A percentile compares a stretch with the other conserved stretches of the same genome.
Conservation (phyloP, 2,113 vertebrate species). For the Sphaerodactylus townsendi region DNA sequence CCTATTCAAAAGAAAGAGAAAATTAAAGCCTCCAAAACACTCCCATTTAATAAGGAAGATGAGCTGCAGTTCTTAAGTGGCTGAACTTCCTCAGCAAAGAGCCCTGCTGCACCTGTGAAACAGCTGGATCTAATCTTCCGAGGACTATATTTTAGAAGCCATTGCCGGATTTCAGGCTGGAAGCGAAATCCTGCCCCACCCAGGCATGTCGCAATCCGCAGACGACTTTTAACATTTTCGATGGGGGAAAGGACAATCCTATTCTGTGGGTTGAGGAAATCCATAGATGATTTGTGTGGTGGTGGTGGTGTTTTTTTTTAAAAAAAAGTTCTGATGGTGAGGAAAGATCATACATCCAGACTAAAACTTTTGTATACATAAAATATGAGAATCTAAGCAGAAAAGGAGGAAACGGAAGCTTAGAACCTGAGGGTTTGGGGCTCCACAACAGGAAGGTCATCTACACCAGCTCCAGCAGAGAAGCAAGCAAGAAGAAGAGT, state of each 20-base stretch:
- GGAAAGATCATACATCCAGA: background rate
- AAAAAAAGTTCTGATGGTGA: conserved; percentile 25
- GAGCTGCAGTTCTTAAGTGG: conserved; percentile 50
- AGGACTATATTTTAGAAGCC: conserved; percentile 49
- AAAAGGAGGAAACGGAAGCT: background rate
- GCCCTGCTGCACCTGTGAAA: conserved; percentile 63
- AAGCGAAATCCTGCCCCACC: conserved; percentile 50
- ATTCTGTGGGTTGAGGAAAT: conserved; percentile 54
- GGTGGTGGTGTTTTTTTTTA: background rate
- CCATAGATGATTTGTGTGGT: conserved; percentile 32
- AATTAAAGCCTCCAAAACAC: conserved; percentile 53
- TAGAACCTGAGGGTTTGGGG: background rate
- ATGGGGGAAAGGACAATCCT: conserved; percentile 36
- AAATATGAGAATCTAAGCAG: background rate
- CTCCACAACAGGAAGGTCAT: background rate
- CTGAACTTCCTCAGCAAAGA: conserved; percentile 26
- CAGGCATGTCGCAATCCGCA: conserved; percentile 50
- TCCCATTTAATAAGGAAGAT: conserved; percentile 50
- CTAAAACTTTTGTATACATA: background rate
- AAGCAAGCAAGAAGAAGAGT: no score
- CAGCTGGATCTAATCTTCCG: conserved; percentile 45
- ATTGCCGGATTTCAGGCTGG: conserved; percentile 34
- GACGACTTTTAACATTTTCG: conserved; percentile 46
- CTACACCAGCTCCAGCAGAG: background rate
- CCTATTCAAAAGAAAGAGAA: conserved; percentile 56